phyloP scores from a whole-genome alignment of 2,888 invertebrate species.

The Tetranychus piercei region DNA sequence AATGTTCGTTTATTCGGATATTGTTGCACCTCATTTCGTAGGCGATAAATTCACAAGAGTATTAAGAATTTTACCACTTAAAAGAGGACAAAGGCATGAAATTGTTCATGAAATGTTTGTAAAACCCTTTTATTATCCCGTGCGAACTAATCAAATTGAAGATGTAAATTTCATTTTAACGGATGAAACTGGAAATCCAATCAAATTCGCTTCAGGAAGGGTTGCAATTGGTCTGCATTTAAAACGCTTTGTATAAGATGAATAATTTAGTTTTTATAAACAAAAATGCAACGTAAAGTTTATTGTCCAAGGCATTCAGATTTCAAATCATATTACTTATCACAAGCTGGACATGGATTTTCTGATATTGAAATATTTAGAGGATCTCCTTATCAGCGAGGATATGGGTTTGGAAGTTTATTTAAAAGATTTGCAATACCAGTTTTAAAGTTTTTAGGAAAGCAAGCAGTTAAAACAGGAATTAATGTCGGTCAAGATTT shows the following conservation, averaged over 20 bases:
- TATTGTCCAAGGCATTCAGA: not conserved
- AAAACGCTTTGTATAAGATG: not conserved
- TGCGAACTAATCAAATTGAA: no score
- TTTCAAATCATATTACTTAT: not conserved
- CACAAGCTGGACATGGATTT: constrained; percentile 10
- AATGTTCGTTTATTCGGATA: no score
- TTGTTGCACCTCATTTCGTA: no score
- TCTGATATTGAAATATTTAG: not conserved
- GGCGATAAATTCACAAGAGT: no score
- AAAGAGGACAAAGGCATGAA: no score
- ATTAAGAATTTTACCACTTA: no score
- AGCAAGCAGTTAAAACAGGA: not conserved
- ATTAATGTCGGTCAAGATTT: not conserved
- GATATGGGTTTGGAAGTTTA: constrained; percentile 7
- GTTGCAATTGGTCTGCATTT: not conserved
- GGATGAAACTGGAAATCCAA: not conserved
- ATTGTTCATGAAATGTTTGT: no score
- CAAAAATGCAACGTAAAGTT: not conserved
- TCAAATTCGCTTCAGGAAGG: not conserved
- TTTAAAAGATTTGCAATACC: not conserved
- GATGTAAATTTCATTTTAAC: not conserved
- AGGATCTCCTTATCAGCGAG: constrained; percentile 10
- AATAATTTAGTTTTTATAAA: no score
- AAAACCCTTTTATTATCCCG: no score
- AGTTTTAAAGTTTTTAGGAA: not conserved